Conservation (phyloP, 2,113 vertebrate genomes). For the Platycercus adscitus region DNA sequence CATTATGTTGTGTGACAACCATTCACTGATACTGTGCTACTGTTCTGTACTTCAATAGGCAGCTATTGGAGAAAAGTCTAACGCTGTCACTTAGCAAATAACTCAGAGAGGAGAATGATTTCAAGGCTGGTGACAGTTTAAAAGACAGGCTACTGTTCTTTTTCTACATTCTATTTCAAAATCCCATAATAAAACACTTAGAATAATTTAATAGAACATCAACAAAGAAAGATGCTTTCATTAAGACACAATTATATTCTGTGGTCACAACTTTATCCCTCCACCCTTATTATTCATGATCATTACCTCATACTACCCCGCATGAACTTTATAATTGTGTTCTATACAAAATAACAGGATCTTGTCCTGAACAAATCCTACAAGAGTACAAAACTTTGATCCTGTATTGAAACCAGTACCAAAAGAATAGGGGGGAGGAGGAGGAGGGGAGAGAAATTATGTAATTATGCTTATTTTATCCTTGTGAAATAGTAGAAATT, state of each 20-base stretch:
- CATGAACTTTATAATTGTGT: not conserved
- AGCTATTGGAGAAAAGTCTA: not conserved
- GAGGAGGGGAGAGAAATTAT: not conserved
- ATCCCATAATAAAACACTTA: not conserved
- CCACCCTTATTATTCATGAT: not conserved
- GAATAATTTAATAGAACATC: not conserved
- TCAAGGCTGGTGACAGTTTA: not conserved
- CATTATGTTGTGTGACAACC: rapidly evolving
- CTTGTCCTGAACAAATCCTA: not conserved
- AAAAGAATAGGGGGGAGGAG: not conserved
- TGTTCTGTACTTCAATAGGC: not conserved
- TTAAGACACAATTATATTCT: not conserved
- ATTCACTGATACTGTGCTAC: not conserved
- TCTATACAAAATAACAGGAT: not conserved
- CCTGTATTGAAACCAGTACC: not conserved
- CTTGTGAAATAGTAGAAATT: not conserved
- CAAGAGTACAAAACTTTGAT: not conserved
- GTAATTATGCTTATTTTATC: not conserved
- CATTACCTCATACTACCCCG: not conserved
- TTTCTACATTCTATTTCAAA: not conserved
- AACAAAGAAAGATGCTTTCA: not conserved
- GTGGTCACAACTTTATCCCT: not conserved
- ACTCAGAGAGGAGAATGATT: not conserved
- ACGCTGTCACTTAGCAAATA: not conserved
- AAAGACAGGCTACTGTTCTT: not conserved